Evolutionary conservation across 2,888 invertebrate genomes (phyloP).

Genomic region (Nemotelus pantherinus): DNA sequence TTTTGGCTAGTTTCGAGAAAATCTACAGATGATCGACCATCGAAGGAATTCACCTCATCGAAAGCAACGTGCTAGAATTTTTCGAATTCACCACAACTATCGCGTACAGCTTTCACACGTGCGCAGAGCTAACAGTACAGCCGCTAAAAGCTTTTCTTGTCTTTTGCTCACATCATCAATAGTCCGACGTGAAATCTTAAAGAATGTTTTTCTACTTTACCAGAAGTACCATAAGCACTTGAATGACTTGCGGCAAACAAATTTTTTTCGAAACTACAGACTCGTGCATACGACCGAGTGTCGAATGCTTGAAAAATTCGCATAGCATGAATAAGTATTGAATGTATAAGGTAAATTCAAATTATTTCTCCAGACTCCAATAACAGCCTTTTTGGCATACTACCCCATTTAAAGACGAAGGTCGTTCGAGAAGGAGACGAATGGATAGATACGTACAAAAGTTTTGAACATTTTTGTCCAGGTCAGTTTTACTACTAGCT

Average conservation of each 20-base stretch:
- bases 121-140: too few species aligned
- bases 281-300: too few species aligned
- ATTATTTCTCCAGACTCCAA: too few species aligned
- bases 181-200: too few species aligned
- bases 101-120: not conserved
- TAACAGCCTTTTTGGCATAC: not conserved
- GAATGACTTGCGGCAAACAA: too few species aligned
- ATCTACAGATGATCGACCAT: not conserved
- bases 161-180: too few species aligned
- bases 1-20: not conserved
- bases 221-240: too few species aligned
- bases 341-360: not conserved
- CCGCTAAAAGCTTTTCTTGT: too few species aligned
- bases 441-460: slow-evolving; percentile 19
- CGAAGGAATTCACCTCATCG: slow-evolving; percentile 1
- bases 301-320: too few species aligned
- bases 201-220: too few species aligned
- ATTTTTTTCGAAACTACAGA: too few species aligned
- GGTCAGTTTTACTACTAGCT: slow-evolving; percentile 44
- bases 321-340: not conserved
- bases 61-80: slow-evolving; percentile 14
- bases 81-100: slow-evolving; percentile 28
- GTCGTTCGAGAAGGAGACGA: not conserved
- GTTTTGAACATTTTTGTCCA: slow-evolving; percentile 40
- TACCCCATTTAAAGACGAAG: slow-evolving; percentile 10